These are phyloP conservation scores for Lateolabrax maculatus DNA, from an alignment of 2,797 vertebrate genomes.

Conservation along the genomic window DNA sequence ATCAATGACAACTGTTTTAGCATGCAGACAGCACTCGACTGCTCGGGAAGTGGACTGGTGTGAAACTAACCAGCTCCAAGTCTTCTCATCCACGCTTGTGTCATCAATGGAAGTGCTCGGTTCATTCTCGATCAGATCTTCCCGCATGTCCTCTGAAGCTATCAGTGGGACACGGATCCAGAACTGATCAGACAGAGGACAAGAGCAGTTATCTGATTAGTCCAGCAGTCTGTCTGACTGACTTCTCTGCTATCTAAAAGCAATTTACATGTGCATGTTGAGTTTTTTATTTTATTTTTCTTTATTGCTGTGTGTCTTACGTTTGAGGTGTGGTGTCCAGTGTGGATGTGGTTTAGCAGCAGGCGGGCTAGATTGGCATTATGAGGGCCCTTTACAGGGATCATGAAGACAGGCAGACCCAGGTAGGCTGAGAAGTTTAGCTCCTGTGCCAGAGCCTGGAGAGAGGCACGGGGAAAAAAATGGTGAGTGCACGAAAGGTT, in stretches of 20 bases:
- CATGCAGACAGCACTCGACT: slow-evolving; percentile 29
- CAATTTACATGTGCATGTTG: no score
- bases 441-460: slow-evolving; percentile 92
- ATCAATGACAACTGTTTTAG: slow-evolving; percentile 46
- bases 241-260: not conserved
- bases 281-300: no score
- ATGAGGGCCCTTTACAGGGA: slow-evolving; percentile 87
- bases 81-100: slow-evolving; percentile 89
- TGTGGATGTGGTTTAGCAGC: slow-evolving; percentile 93
- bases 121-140: slow-evolving; percentile 91
- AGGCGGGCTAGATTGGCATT: slow-evolving; percentile 92
- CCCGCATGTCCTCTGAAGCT: slow-evolving; percentile 87
- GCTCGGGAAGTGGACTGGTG: not conserved
- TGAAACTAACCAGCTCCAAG: slow-evolving; percentile 90
- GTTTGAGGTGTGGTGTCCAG: slow-evolving; percentile 94
- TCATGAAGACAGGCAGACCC: slow-evolving; percentile 93
- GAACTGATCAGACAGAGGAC: slow-evolving; percentile 82
- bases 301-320: slow-evolving; percentile 75
- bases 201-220: not conserved
- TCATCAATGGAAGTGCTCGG: slow-evolving; percentile 77
- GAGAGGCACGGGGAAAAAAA: not conserved
- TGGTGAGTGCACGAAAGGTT: not conserved
- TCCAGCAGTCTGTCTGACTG: not conserved
- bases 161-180: slow-evolving; percentile 93
- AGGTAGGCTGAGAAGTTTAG: slow-evolving; percentile 94